Evolutionary conservation across 2,888 invertebrate genomes (phyloP).

Genomic region (Urechis unicinctus): DNA sequence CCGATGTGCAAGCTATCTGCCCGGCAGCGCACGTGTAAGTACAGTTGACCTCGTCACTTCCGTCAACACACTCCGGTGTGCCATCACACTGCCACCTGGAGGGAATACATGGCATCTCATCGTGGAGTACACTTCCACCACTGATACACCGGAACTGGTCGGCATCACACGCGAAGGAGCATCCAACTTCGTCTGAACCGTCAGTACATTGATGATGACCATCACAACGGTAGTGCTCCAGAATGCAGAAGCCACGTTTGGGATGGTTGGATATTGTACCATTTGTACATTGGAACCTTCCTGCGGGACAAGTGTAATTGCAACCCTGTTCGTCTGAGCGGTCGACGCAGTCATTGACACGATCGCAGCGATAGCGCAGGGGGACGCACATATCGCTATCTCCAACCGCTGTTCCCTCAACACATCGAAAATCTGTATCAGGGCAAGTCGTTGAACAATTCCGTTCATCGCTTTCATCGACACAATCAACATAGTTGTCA

Average conservation of each 20-base stretch:
- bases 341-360: slow-evolving; percentile 12
- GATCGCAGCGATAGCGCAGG: slow-evolving; percentile 11
- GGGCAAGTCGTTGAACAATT: slow-evolving; percentile 6
- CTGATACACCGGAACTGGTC: slow-evolving; percentile 7
- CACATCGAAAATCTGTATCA: not conserved
- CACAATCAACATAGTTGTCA: slow-evolving; percentile 7
- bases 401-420: slow-evolving; percentile 7
- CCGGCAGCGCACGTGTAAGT: slow-evolving; percentile 4
- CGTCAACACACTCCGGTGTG: slow-evolving; percentile 9
- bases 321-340: slow-evolving; percentile 12
- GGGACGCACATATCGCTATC: slow-evolving; percentile 5
- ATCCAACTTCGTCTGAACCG: slow-evolving; percentile 12
- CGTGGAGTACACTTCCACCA: not conserved
- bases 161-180: slow-evolving; percentile 8
- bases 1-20: slow-evolving; percentile 1
- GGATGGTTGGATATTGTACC: slow-evolving; percentile 4
- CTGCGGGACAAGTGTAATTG: slow-evolving; percentile 4
- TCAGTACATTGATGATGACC: slow-evolving; percentile 12
- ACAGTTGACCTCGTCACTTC: slow-evolving; percentile 12
- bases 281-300: slow-evolving; percentile 13
- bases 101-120: slow-evolving; percentile 8
- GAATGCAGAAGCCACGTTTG: slow-evolving; percentile 6
- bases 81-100: slow-evolving; percentile 8
- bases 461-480: slow-evolving; percentile 9
- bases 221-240: slow-evolving; percentile 10